phyloP scores from a whole-genome alignment of 1,140 invertebrate genomes.

The Cyclina sinensis region DNA sequence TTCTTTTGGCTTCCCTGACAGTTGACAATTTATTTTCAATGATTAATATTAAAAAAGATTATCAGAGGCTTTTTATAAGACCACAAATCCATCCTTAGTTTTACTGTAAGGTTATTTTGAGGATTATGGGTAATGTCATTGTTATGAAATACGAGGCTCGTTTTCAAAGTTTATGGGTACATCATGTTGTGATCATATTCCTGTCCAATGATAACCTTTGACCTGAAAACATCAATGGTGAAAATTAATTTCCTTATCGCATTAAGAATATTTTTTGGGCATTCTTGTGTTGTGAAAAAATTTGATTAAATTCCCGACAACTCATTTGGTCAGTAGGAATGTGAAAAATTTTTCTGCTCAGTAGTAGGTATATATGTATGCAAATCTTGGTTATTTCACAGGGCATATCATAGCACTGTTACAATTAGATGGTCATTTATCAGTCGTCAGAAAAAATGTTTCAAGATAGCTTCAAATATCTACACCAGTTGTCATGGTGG shows the following conservation, averaged over 20 bases:
- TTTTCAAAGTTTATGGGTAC: slow-evolving; percentile 8
- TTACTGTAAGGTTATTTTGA: not conserved
- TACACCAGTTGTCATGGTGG: not conserved
- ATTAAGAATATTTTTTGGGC: slow-evolving; percentile 11
- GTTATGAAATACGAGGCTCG: slow-evolving; percentile 14
- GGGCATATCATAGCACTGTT: not conserved
- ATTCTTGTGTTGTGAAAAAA: slow-evolving; percentile 12
- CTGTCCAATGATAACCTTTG: not conserved
- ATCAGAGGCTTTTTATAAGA: not conserved
- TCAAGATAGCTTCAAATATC: not conserved
- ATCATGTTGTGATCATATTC: not conserved
- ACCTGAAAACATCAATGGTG: not conserved
- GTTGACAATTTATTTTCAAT: not conserved
- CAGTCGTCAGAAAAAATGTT: no score
- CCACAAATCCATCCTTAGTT: not conserved
- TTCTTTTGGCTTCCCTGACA: not conserved
- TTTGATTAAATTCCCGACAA: not conserved
- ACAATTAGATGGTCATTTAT: slow-evolving; percentile 27
- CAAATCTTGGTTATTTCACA: not conserved
- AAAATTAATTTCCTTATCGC: slow-evolving; percentile 8
- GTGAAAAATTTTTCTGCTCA: slow-evolving; percentile 1
- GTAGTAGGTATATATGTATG: slow-evolving; percentile 11
- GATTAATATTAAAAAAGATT: not conserved
- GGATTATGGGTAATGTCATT: slow-evolving; percentile 22
- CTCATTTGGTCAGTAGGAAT: slow-evolving; percentile 7